These are phyloP conservation scores for Rotaria socialis DNA, from an alignment of 2,888 invertebrate genomes.

Conservation along the genomic window DNA sequence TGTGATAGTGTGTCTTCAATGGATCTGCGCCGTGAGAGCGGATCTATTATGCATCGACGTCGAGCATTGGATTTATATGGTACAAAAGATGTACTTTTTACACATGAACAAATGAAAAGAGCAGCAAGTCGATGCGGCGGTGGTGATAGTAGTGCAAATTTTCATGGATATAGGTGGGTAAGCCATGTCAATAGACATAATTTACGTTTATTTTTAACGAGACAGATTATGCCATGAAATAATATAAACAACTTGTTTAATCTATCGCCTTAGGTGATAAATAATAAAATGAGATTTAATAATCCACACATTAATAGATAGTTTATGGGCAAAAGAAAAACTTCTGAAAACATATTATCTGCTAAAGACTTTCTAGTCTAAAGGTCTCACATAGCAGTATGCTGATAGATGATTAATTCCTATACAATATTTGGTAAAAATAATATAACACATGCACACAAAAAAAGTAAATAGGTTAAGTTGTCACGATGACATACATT, in stretches of 20 bases:
- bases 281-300: not conserved
- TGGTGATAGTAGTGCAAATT: not conserved
- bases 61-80: constrained; percentile 19
- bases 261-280: not conserved
- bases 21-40: not conserved
- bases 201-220: not conserved
- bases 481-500: too few species aligned
- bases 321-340: not conserved
- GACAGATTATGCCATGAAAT: not conserved
- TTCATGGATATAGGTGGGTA: not conserved
- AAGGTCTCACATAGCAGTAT: too few species aligned
- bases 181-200: not conserved
- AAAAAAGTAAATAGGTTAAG: too few species aligned
- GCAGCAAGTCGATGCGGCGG: not conserved
- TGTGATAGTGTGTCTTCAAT: not conserved
- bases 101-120: constrained; percentile 21
- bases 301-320: not conserved
- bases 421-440: too few species aligned
- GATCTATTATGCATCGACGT: not conserved
- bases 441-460: too few species aligned
- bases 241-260: not conserved
- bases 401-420: too few species aligned
- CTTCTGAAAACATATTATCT: too few species aligned
- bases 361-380: too few species aligned
- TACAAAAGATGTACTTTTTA: not conserved